Evolutionary conservation across 2,888 invertebrate species (phyloP).

Genomic region (Scrobipalpa costella): DNA sequence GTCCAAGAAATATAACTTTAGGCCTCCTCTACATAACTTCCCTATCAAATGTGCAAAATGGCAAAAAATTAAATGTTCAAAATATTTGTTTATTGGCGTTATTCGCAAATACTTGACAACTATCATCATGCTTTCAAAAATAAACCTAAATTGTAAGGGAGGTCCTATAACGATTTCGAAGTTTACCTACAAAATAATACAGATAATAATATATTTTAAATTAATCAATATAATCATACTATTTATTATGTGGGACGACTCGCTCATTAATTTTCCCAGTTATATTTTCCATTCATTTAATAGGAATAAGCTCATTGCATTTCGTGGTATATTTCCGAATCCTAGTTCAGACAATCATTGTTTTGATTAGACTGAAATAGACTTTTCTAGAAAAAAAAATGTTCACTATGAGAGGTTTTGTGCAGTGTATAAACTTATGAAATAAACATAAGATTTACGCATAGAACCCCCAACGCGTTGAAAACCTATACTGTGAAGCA

Average conservation of each 20-base stretch:
- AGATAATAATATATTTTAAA: slow-evolving; percentile 9
- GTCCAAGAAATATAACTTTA: slow-evolving; percentile 47
- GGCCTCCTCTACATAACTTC: background rate
- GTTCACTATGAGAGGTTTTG: no score
- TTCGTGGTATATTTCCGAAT: no score
- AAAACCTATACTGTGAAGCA: background rate
- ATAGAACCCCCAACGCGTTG: background rate
- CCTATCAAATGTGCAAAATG: no score
- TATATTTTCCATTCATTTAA: background rate
- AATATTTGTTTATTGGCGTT: background rate
- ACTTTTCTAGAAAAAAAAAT: no score
- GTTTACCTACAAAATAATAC: background rate
- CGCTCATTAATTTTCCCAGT: background rate
- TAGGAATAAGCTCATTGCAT: background rate
- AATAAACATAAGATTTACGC: no score
- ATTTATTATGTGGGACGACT: background rate
- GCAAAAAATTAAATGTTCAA: slow-evolving; percentile 39
- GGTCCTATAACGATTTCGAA: background rate
- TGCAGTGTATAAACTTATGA: no score
- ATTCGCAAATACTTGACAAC: background rate
- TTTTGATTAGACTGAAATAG: background rate
- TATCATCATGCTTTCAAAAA: background rate
- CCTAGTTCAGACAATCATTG: no score
- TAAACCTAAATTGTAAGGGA: background rate
- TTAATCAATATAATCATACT: no score